Conservation (phyloP, 2,113 vertebrate species). For the Peucedramus taeniatus region DNA sequence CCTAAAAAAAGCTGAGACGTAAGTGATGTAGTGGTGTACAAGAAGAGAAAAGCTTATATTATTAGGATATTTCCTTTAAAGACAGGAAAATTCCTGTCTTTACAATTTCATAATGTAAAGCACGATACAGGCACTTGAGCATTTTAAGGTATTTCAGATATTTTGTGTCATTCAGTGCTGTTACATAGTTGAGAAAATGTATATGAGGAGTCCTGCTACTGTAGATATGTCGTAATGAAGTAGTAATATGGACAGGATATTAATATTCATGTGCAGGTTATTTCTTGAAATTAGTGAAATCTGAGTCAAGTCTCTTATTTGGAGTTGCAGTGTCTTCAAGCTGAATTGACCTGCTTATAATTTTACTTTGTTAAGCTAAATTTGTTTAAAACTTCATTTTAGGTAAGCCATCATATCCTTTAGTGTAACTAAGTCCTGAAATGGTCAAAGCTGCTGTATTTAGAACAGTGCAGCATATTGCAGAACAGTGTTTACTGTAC, state of each 20-base stretch:
- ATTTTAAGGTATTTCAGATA: background rate
- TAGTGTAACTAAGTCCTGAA: background rate
- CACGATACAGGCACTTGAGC: rapidly evolving
- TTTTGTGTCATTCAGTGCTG: background rate
- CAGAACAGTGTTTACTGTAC: background rate
- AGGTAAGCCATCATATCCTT: background rate
- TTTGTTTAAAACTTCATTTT: background rate
- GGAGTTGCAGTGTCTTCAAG: background rate
- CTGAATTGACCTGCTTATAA: background rate
- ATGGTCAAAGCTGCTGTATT: background rate
- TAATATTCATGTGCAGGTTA: background rate
- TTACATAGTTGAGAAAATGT: background rate
- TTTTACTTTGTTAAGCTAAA: background rate
- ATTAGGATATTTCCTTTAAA: background rate
- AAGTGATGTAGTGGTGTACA: background rate
- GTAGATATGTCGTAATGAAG: background rate
- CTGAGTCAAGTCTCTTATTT: background rate
- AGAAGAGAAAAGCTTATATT: background rate
- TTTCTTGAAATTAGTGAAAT: background rate
- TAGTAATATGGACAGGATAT: background rate
- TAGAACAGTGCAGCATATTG: background rate
- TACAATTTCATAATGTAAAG: background rate
- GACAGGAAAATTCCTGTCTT: background rate
- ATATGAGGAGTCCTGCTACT: background rate
- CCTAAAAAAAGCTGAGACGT: background rate